Conservation (phyloP, 2,888 invertebrate species). For the Exephanes ischioxanthus region DNA sequence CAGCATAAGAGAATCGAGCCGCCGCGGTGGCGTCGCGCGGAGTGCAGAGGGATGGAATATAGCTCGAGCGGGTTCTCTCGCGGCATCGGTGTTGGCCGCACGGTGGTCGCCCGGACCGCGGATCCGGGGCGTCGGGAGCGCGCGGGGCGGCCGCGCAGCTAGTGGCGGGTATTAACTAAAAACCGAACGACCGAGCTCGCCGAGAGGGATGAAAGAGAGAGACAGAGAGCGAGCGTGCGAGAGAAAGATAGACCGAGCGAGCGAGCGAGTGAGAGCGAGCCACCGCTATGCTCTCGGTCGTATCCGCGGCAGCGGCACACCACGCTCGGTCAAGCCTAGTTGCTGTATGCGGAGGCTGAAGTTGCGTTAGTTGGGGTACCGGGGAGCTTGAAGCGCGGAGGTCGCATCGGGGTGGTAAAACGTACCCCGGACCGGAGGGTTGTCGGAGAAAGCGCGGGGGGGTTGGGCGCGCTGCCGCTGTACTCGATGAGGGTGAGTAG, state of each 20-base stretch:
- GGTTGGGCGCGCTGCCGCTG: slow-evolving; percentile 39
- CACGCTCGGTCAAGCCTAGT: slow-evolving; percentile 66
- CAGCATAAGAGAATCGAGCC: background rate
- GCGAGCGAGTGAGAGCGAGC: background rate
- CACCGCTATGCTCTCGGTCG: slow-evolving; percentile 65
- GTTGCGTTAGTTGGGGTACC: slow-evolving; percentile 43
- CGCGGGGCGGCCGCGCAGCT: slow-evolving; percentile 66
- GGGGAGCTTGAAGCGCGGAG: slow-evolving; percentile 46
- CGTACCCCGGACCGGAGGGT: slow-evolving; percentile 55
- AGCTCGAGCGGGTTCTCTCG: slow-evolving; percentile 40
- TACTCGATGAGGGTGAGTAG: slow-evolving; percentile 67
- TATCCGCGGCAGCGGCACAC: slow-evolving; percentile 66
- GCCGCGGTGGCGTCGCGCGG: background rate
- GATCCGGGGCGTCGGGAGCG: slow-evolving; percentile 56
- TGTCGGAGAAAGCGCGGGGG: slow-evolving; percentile 51
- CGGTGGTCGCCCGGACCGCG: slow-evolving; percentile 50
- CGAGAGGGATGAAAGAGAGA: no score
- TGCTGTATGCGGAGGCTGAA: slow-evolving; percentile 47
- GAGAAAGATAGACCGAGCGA: no score
- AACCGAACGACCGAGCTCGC: slow-evolving; percentile 75
- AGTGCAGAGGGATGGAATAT: slow-evolving; percentile 19
- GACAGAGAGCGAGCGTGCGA: no score
- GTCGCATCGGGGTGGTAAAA: slow-evolving; percentile 55
- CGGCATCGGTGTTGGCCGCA: slow-evolving; percentile 59
- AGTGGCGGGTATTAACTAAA: slow-evolving; percentile 80